These are phyloP conservation scores for Tribolium freemani DNA, from an alignment of 2,888 invertebrate genomes.

Conservation along the genomic window DNA sequence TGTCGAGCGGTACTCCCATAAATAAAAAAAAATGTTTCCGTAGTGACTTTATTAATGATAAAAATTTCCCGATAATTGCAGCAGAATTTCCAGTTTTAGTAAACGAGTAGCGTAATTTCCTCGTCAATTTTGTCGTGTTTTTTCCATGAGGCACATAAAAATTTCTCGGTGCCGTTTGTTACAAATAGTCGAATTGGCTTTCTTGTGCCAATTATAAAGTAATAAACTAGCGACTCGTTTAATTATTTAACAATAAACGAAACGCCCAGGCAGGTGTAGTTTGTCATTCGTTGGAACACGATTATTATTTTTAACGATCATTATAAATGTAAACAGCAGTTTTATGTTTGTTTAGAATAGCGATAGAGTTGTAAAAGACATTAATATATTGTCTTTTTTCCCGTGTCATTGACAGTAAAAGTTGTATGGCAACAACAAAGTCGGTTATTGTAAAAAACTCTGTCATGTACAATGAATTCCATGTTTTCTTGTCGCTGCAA, in stretches of 20 bases:
- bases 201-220: neutral
- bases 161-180: neutral
- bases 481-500: slow-evolving; percentile 6
- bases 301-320: slow-evolving; percentile 35
- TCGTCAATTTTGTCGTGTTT: neutral
- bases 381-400: slow-evolving; percentile 21
- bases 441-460: slow-evolving; percentile 1
- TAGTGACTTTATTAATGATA: neutral
- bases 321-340: slow-evolving; percentile 35
- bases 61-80: neutral
- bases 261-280: slow-evolving; percentile 18
- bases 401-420: slow-evolving; percentile 30
- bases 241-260: neutral
- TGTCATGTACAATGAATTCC: slow-evolving; percentile 18
- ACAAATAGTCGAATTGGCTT: neutral
- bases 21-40: too few species aligned
- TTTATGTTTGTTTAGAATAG: slow-evolving; percentile 35
- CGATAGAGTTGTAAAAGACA: slow-evolving; percentile 29
- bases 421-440: slow-evolving; percentile 24
- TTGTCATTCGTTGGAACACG: slow-evolving; percentile 11
- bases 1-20: too few species aligned
- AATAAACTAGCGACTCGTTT: neutral
- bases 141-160: neutral
- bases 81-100: neutral
- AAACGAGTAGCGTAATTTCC: too few species aligned